These are phyloP conservation scores for Sinocyclocheilus rhinocerous DNA, from an alignment of 2,113 vertebrate genomes.

Conservation along the genomic window DNA sequence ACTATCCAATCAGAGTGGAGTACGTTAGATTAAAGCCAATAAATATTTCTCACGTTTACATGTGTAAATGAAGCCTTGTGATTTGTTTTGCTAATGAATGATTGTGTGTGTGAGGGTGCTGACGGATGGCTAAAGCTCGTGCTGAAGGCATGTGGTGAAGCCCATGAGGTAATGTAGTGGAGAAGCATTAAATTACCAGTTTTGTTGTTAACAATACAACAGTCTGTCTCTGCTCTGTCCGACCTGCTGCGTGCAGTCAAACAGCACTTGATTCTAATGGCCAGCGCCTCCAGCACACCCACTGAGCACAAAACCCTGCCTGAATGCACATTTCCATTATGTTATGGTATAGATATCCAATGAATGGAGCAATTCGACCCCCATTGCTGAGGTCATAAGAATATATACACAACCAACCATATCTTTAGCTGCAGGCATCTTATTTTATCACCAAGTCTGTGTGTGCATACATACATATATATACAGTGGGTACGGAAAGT, in stretches of 20 bases:
- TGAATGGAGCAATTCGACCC: neutral
- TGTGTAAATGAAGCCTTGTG: neutral
- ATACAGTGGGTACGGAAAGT: too few species aligned
- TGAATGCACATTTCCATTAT: neutral
- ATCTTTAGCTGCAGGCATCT: neutral
- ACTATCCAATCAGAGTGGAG: neutral
- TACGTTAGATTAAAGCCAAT: neutral
- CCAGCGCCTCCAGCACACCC: neutral
- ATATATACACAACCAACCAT: neutral
- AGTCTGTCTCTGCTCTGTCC: neutral
- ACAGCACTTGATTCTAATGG: neutral
- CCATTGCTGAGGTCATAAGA: neutral
- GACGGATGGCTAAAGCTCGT: conserved; percentile 25
- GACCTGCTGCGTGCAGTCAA: conserved; percentile 12
- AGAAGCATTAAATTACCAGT: conserved; percentile 62
- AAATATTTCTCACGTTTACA: neutral
- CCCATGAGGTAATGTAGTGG: conserved; percentile 65
- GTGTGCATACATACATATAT: too few species aligned
- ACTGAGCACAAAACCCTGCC: conserved; percentile 1
- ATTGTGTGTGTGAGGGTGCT: conserved; percentile 29
- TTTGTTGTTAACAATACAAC: conserved; percentile 40
- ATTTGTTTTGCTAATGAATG: neutral
- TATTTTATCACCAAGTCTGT: neutral
- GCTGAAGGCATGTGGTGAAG: conserved; percentile 69
- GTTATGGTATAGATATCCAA: conserved; percentile 30